Evolutionary conservation across 2,888 invertebrate species (phyloP).

Genomic region (Megalurothrips usitatus): DNA sequence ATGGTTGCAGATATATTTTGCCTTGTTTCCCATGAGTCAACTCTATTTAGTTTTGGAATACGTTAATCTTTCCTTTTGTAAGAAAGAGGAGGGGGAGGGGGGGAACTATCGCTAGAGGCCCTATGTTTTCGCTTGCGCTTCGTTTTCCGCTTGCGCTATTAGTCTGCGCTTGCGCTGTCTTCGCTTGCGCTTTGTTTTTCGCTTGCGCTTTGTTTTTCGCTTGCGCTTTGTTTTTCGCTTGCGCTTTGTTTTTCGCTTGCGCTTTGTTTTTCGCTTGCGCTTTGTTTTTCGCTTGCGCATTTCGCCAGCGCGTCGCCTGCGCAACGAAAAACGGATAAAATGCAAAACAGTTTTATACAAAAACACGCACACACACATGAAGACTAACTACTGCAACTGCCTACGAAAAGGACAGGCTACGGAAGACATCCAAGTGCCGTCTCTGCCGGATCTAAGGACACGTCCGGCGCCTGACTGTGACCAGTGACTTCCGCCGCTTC

Average conservation of each 20-base stretch:
- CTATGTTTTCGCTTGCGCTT: neutral
- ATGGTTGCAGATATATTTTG: too few species aligned
- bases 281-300: neutral
- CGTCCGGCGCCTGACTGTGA: too few species aligned
- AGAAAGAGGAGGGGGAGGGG: too few species aligned
- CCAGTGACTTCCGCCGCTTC: too few species aligned
- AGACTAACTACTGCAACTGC: neutral
- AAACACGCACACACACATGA: neutral
- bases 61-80: neutral
- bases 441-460: neutral
- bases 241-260: constrained; percentile 7
- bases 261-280: neutral
- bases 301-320: constrained; percentile 9
- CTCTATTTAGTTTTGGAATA: neutral
- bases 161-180: neutral
- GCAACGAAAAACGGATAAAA: neutral
- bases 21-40: too few species aligned
- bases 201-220: neutral
- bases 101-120: neutral
- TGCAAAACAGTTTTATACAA: neutral
- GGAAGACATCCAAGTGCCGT: neutral
- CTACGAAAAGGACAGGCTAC: constrained; percentile 19
- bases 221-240: neutral
- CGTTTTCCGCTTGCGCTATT: neutral
- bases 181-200: constrained; percentile 5